Conservation (phyloP, 2,113 vertebrate genomes). For the Delphinus delphis region DNA sequence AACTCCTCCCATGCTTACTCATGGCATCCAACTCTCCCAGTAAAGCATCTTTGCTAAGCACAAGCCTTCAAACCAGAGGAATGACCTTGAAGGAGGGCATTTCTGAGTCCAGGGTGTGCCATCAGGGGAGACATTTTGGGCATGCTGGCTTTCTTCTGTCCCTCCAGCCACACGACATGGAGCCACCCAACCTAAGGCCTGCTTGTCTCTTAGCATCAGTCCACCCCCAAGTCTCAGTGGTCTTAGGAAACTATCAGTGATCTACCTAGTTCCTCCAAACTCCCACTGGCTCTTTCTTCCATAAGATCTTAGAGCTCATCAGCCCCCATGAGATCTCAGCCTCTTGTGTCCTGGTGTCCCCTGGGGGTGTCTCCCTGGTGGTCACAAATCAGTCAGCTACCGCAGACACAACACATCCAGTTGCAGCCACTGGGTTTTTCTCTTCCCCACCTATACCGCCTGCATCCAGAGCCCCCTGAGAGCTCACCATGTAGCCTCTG, state of each 20-base stretch:
- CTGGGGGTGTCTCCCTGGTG: not conserved
- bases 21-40: not conserved
- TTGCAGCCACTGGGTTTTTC: not conserved
- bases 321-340: not conserved
- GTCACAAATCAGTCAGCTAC: not conserved
- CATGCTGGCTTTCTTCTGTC: not conserved
- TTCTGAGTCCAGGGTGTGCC: not conserved
- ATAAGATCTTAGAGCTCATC: not conserved
- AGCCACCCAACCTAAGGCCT: not conserved
- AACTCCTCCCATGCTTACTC: not conserved
- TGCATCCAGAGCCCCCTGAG: not conserved
- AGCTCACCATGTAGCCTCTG: not conserved
- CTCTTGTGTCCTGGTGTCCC: not conserved
- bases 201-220: not conserved
- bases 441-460: not conserved
- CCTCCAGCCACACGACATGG: not conserved
- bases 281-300: not conserved
- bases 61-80: not conserved
- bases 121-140: not conserved
- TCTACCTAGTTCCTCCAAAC: not conserved
- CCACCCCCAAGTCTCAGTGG: not conserved
- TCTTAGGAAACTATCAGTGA: not conserved
- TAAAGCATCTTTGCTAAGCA: not conserved
- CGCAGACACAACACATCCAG: not conserved
- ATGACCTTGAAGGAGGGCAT: not conserved